These are phyloP conservation scores for Cliona cf. orientalis DNA, from an alignment of 37 sponge, comb jelly and placozoan genomes.

Conservation along the genomic window DNA sequence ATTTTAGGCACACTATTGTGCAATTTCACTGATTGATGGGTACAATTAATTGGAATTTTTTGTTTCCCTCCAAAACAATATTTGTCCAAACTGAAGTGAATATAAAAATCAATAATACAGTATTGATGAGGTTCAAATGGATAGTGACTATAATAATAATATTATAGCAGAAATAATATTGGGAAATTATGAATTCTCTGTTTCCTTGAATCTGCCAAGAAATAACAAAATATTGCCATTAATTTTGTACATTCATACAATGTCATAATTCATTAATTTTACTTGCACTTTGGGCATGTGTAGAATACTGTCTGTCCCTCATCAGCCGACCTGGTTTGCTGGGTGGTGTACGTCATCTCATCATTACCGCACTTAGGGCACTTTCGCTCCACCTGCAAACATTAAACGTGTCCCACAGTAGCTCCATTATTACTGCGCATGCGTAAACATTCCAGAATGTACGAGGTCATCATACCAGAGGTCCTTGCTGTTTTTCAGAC, in stretches of 20 bases:
- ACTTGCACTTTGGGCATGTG: conserved; percentile 87
- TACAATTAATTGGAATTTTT: not conserved
- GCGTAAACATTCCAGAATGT: no score
- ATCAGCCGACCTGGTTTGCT: conserved; percentile 93
- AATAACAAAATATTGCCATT: no score
- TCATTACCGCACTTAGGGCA: conserved; percentile 91
- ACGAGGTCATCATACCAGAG: conserved; percentile 43
- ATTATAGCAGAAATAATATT: no score
- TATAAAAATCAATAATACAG: no score
- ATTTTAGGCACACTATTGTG: not conserved
- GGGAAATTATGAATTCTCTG: conserved; percentile 44
- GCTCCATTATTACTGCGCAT: no score
- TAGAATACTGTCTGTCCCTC: conserved; percentile 99
- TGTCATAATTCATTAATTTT: not conserved
- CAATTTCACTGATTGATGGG: not conserved
- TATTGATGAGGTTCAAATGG: no score
- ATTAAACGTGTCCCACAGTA: no score
- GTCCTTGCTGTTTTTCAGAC: conserved; percentile 52
- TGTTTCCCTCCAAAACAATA: no score
- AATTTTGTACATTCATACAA: not conserved
- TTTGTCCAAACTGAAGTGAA: no score
- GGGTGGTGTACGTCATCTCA: conserved; percentile 92
- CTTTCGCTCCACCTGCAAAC: conserved; percentile 77
- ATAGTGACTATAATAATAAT: no score
- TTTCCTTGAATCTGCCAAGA: conserved; percentile 42